Evolutionary conservation across 2,113 vertebrate species (phyloP), one percentile per base, ranked within the genome.

Genomic region (Rhynchomys soricoides): DNA sequence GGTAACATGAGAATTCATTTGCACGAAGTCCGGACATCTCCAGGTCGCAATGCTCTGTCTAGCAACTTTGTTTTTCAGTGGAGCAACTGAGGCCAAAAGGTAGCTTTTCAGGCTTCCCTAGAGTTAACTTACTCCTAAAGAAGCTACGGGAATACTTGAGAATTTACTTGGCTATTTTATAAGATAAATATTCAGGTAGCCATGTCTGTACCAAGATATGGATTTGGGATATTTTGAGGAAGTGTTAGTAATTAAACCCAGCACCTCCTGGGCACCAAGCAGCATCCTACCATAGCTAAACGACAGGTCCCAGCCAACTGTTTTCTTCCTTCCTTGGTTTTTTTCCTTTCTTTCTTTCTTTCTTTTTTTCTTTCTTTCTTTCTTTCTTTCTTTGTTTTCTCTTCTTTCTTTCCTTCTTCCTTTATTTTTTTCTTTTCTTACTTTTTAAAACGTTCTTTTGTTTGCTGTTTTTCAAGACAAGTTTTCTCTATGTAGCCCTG

Each of bases 31-130:
- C 88, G 5, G 45, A 24, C 50, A 83, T 78, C 66, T 57, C 31
- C 10, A 62, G n/a, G 3, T 88, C 1, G 73, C 26, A 48, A 22
- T 1, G 4, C 11, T 71, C 94, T 19, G 50, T 59, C 43, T 5
- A 74, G 66, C 22, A 93, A 17, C 48, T 93, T 92, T 12, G 10
- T 74, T 85, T 92, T n/a, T 43, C 48, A 92, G 10, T 89, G 83
- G 73, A 52, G 66, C 94, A 88, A 92, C 37, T 94, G 48, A 96
- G 26, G 43, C 26, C 68, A 87, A 66, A 81, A n/a, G 40, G 24
- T 78, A 29, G 3, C 45, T 78, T 70, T 73, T 24, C 2, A 5
- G 79, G 26, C 9, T 74, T 83, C 55, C 64, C 13, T n/a, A 24
- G 24, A 68, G 40, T 37, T n/a, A 48, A 74, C 64, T n/a, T 70